These are phyloP conservation scores for Atherinosoma microstoma DNA, from an alignment of 2,797 vertebrate genomes.

Conservation along the genomic window DNA sequence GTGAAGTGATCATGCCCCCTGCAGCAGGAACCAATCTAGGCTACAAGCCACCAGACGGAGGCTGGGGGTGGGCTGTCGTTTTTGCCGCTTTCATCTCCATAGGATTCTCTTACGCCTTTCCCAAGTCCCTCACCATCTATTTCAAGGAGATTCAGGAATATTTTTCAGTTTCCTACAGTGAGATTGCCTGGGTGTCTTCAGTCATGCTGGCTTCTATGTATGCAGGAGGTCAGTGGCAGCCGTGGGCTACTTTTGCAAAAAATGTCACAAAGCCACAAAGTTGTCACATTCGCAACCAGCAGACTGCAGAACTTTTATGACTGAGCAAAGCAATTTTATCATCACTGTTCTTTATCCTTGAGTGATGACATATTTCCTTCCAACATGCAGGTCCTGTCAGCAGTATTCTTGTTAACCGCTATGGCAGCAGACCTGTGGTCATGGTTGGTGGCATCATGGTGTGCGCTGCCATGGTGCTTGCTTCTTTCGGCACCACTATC, in stretches of 20 bases:
- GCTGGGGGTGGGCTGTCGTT: slow-evolving; percentile 85
- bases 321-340: neutral
- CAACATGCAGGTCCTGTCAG: slow-evolving; percentile 83
- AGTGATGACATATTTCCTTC: slow-evolving; percentile 6
- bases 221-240: slow-evolving; percentile 79
- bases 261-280: neutral
- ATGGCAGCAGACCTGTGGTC: slow-evolving; percentile 88
- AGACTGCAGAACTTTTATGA: neutral
- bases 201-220: slow-evolving; percentile 87
- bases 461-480: slow-evolving; percentile 82
- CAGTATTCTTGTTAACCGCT: slow-evolving; percentile 87
- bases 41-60: slow-evolving; percentile 84
- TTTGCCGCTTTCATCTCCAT: slow-evolving; percentile 84
- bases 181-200: slow-evolving; percentile 86
- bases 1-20: slow-evolving; percentile 76
- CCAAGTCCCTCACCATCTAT: slow-evolving; percentile 88
- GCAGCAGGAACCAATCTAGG: slow-evolving; percentile 60
- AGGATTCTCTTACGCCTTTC: slow-evolving; percentile 88
- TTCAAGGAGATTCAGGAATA: slow-evolving; percentile 91
- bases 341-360: neutral
- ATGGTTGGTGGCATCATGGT: slow-evolving; percentile 85
- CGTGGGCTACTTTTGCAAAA: neutral
- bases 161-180: slow-evolving; percentile 87
- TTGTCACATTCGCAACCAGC: neutral
- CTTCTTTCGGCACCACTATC: slow-evolving; percentile 85